Base-by-base conservation (phyloP, 1,140 invertebrate genomes). In the Limonius californicus region DNA sequence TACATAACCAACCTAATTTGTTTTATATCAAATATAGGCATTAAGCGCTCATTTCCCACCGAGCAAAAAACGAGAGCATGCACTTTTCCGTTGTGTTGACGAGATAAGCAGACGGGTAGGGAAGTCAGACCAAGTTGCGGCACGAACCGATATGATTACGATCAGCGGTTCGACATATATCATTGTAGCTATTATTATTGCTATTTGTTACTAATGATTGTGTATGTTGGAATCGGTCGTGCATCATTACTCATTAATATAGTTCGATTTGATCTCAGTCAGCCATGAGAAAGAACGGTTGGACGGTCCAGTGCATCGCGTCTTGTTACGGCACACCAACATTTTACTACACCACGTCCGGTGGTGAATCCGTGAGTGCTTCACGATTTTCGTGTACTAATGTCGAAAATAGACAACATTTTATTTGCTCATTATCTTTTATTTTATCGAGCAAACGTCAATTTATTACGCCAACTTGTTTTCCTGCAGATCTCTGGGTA, bases 121-220 rank as follows among this genome's bases (percentile, higher is more conserved):
- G 45, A 50, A 21, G 45, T 50, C 15, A 16, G 21, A 30, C 14
- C n/a, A 55, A 55, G 53, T 55, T 55, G 27, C 53, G 53, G 53
- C 53, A 32, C 27, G 20, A 32, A 45, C 39, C 68, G 68, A 71
- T 69, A 67, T 63, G 70, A 72, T 72, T 71, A 71, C 65, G 64
- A 72, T 72, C 70, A 54, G 56, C 61, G 64, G 61, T 58, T 67
- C 70, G 70, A 67, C 73, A 75, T 75, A 75, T 75, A 75, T 75
- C 73, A 75, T 73, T 73, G 69, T 63, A 60, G 64, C 69, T 71
- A 73, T 75, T 75, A 75, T 75, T 75, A 73, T 75, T 75, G 72
- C 73, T 75, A 75, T 75, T 74, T 75, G 72, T 75, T 75, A 75
- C 72, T 74, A 75, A 75, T 75, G 73, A 75, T 74, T 74, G 72